These are phyloP conservation scores for Macaca fascicularis DNA, from an alignment of 2,113 vertebrate species.

Conservation along the genomic window DNA sequence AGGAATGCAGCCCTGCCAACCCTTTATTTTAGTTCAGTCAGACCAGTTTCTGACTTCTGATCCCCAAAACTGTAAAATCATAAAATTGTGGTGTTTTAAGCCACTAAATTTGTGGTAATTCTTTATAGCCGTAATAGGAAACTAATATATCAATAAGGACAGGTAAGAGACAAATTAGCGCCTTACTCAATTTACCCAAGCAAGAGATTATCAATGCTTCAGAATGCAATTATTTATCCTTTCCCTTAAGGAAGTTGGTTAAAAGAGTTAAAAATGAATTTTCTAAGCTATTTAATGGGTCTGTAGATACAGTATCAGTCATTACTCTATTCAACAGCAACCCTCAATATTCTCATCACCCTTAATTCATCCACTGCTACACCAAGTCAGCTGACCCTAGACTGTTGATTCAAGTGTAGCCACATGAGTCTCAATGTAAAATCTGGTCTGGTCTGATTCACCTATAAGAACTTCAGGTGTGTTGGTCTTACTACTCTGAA, in stretches of 20 bases:
- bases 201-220: constrained; percentile 5
- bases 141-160: not conserved
- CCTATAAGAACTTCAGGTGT: not conserved
- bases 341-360: not conserved
- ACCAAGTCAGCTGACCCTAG: not conserved
- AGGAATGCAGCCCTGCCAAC: not conserved
- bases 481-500: not conserved
- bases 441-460: not conserved
- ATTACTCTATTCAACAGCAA: not conserved
- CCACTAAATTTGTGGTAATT: not conserved
- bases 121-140: not conserved
- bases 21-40: not conserved
- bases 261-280: not conserved
- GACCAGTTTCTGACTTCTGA: not conserved
- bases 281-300: not conserved
- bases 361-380: not conserved
- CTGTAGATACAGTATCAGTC: not conserved
- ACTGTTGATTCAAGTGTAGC: not conserved
- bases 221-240: constrained; percentile 4
- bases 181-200: not conserved
- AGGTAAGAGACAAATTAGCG: not conserved
- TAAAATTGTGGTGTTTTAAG: not conserved
- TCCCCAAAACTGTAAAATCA: not conserved
- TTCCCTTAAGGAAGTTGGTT: not conserved
- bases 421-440: not conserved